Evolutionary conservation across 2,888 invertebrate species (phyloP).

Genomic region (Chrysopilus asiliformis): DNA sequence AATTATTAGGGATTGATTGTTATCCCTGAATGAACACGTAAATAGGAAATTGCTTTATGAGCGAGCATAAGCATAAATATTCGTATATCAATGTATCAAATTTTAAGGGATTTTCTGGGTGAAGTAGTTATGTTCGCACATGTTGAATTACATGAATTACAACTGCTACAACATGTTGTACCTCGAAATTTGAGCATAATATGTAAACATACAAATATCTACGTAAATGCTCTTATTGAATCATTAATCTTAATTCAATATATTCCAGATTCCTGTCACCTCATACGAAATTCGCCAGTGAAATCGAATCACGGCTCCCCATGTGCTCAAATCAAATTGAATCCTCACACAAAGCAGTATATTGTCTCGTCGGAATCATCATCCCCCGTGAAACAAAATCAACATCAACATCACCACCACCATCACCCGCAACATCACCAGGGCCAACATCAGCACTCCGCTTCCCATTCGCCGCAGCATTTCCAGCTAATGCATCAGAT

Average conservation of each 20-base stretch:
- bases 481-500: constrained; percentile 16
- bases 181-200: too few relatives aligned
- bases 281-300: constrained; percentile 28
- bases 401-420: constrained; percentile 12
- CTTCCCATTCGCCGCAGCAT: constrained; percentile 9
- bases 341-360: constrained; percentile 15
- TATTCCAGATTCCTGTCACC: constrained; percentile 30
- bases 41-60: too few relatives aligned
- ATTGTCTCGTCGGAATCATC: constrained; percentile 6
- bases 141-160: too few relatives aligned
- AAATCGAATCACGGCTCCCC: constrained; percentile 24
- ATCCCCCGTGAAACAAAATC: constrained; percentile 13
- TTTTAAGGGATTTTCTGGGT: too few relatives aligned
- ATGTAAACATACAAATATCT: too few relatives aligned
- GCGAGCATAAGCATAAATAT: too few relatives aligned
- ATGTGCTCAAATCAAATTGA: constrained; percentile 22
- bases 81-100: too few relatives aligned
- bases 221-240: too few relatives aligned
- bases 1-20: too few relatives aligned
- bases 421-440: constrained; percentile 16
- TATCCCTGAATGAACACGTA: too few relatives aligned
- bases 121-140: too few relatives aligned
- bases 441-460: constrained; percentile 11
- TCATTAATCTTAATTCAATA: neutral
- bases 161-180: too few relatives aligned